Conservation (phyloP, 2,888 invertebrate species). For the Dusona sp. region DNA sequence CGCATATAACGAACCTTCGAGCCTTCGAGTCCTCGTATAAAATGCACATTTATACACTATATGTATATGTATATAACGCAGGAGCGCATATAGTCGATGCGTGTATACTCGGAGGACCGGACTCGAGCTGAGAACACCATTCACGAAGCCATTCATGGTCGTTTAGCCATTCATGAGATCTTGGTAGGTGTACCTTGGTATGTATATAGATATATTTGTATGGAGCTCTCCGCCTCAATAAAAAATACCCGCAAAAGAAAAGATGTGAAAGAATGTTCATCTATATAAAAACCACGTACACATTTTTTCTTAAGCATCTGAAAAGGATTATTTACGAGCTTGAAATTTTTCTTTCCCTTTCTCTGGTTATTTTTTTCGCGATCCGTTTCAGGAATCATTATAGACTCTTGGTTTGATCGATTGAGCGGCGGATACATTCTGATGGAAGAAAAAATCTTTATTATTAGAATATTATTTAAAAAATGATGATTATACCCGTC, state of each 20-base stretch:
- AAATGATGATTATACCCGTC: background rate
- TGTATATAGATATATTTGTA: conserved; percentile 2
- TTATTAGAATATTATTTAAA: background rate
- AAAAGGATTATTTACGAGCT: conserved; percentile 3
- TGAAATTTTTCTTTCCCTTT: conserved; percentile 5
- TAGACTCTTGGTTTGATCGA: background rate
- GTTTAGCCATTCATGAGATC: conserved; percentile 68
- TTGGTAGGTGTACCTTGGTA: conserved; percentile 5
- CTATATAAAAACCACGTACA: background rate
- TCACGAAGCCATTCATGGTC: conserved; percentile 66
- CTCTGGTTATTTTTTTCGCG: background rate
- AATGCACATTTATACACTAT: conserved; percentile 16
- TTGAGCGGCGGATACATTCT: background rate
- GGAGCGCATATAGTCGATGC: conserved; percentile 30
- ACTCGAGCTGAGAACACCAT: conserved; percentile 54
- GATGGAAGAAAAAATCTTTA: background rate
- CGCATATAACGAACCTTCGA: conserved; percentile 63
- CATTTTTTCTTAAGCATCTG: conserved; percentile 10
- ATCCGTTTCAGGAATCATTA: background rate
- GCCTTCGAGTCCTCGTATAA: conserved; percentile 36
- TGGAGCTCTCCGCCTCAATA: background rate
- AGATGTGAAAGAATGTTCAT: conserved; percentile 2
- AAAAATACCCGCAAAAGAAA: background rate
- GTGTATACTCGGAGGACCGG: conserved; percentile 36
- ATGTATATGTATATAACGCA: conserved; percentile 17